Percentiles rank a stretch among this genome's conserved stretches.
Evolutionary conservation across 2,113 vertebrate species (phyloP).

Genomic region (Vanacampus margaritifer): DNA sequence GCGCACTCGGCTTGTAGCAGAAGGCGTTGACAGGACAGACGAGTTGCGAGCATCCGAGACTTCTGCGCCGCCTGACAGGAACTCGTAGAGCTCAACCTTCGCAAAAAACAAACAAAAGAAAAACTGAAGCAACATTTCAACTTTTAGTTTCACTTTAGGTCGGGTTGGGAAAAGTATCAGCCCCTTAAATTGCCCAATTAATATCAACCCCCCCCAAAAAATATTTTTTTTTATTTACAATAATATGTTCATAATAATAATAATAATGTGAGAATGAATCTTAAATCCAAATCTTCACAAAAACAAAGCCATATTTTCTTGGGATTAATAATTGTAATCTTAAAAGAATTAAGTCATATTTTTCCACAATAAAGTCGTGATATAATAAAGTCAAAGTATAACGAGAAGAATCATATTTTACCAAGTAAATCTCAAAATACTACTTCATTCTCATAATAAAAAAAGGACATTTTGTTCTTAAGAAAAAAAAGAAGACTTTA

Average conservation of each 20-base stretch:
- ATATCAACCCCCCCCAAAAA: too few species aligned
- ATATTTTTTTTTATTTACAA: too few species aligned
- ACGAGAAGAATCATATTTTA: background rate
- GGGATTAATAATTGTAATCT: background rate
- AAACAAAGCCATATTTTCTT: background rate
- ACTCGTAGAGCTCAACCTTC: constrained; percentile 81
- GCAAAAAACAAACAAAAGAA: constrained; percentile 14
- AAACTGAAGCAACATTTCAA: background rate
- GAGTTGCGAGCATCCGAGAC: constrained; percentile 36
- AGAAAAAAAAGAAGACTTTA: too few species aligned
- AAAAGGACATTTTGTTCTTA: background rate
- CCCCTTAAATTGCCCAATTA: too few species aligned
- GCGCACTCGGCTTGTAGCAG: constrained; percentile 34
- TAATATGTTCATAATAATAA: too few species aligned
- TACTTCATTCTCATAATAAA: background rate
- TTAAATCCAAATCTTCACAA: background rate
- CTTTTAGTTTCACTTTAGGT: background rate
- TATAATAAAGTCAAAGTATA: background rate
- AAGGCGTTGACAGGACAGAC: constrained; percentile 59
- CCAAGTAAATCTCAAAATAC: background rate
- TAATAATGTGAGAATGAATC: background rate
- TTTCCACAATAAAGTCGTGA: background rate
- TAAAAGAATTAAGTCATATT: background rate
- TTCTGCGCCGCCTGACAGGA: constrained; percentile 70
- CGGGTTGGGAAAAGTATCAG: too few species aligned